phyloP scores from a whole-genome alignment of 1,140 invertebrate genomes.

The Neuroterus valhalla region DNA sequence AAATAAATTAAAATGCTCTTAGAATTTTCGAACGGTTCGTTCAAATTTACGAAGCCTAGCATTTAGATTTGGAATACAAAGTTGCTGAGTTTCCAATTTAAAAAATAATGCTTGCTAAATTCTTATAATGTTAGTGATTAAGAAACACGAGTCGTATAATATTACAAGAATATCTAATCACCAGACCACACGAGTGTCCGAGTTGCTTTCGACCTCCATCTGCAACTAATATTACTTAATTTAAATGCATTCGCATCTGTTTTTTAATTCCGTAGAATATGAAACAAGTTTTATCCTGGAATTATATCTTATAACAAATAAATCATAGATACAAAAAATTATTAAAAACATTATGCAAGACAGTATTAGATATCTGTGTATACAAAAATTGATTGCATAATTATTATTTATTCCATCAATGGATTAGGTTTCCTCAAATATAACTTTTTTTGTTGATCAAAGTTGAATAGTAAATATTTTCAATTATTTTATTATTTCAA shows the following conservation, averaged over 20 bases:
- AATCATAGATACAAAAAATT: constrained; percentile 25
- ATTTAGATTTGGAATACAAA: too few species aligned
- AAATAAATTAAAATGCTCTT: too few species aligned
- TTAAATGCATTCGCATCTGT: constrained; percentile 43
- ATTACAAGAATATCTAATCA: constrained; percentile 65
- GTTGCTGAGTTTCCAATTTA: too few species aligned
- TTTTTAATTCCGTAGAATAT: constrained; percentile 40
- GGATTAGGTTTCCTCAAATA: too few species aligned
- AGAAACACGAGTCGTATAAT: constrained; percentile 40
- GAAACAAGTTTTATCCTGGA: neutral
- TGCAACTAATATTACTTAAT: constrained; percentile 59
- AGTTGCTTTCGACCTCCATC: constrained; percentile 54
- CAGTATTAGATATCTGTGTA: too few species aligned
- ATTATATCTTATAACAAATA: neutral
- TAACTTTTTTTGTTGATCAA: too few species aligned
- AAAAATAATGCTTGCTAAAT: neutral
- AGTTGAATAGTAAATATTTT: too few species aligned
- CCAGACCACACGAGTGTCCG: constrained; percentile 57
- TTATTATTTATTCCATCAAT: too few species aligned
- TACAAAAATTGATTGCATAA: too few species aligned
- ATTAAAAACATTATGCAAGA: neutral
- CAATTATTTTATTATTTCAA: constrained; percentile 52
- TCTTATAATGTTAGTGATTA: neutral
- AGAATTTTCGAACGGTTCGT: too few species aligned
- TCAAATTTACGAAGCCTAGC: too few species aligned